A percentile compares a stretch with the other conserved stretches of the same genome.
These are phyloP conservation scores for Hyperoplus immaculatus DNA, from an alignment of 2,797 vertebrate species.

Conservation along the genomic window DNA sequence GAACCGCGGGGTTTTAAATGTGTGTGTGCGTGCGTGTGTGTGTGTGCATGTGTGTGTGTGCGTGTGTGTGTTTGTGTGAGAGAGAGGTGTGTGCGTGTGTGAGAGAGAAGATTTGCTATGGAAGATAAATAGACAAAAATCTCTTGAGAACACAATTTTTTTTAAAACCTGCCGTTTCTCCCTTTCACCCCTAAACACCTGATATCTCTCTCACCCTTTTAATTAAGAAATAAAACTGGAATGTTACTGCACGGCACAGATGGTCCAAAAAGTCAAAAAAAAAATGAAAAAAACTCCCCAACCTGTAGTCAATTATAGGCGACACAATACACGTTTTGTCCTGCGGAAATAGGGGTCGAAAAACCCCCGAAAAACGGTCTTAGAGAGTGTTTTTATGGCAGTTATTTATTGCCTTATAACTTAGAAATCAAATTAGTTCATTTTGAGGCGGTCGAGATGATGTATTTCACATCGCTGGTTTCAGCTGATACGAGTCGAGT, in stretches of 20 bases:
- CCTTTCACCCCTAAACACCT: constrained; percentile 26
- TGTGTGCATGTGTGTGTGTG: too few relatives aligned
- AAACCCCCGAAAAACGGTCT: constrained; percentile 19
- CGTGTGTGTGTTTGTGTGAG: too few relatives aligned
- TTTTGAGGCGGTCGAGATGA: constrained; percentile 73
- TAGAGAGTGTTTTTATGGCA: constrained; percentile 76
- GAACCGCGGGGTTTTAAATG: too few relatives aligned
- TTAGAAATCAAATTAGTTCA: constrained; percentile 85
- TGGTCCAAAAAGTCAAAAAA: constrained; percentile 33
- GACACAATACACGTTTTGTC: constrained; percentile 80
- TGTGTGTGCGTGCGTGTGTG: too few relatives aligned
- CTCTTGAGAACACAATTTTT: too few relatives aligned
- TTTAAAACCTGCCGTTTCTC: constrained; percentile 5
- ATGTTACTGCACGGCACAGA: constrained; percentile 66
- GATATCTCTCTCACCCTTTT: constrained; percentile 44
- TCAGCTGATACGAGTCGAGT: constrained; percentile 64
- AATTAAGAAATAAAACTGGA: constrained; percentile 78
- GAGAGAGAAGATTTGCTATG: too few relatives aligned
- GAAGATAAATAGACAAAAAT: too few relatives aligned
- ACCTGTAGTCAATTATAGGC: constrained; percentile 81
- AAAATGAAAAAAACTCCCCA: constrained; percentile 10
- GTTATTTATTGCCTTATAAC: constrained; percentile 86
- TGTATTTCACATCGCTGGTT: constrained; percentile 74
- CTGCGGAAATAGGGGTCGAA: constrained; percentile 20
- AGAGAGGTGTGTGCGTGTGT: too few relatives aligned